Conservation (phyloP, 2,113 vertebrate genomes). For the Camelus dromedarius region DNA sequence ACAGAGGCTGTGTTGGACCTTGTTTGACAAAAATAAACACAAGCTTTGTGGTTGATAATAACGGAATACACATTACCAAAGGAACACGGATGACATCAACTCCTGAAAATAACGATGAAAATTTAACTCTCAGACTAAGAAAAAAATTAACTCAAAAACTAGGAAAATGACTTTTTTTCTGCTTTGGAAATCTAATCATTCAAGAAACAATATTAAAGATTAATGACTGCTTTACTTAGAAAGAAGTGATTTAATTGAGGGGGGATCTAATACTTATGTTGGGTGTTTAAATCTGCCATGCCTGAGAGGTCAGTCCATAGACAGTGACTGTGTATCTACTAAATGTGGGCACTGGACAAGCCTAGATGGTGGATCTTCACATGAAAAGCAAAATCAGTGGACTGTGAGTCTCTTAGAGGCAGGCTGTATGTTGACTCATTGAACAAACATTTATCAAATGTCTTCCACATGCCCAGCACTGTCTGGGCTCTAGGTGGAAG, state of each 20-base stretch:
- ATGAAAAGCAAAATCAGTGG: not conserved
- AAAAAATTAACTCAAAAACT: not conserved
- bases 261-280: not conserved
- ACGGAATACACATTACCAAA: not conserved
- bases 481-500: not conserved
- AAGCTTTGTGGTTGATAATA: not conserved
- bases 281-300: not conserved
- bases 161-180: not conserved
- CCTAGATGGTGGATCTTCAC: not conserved
- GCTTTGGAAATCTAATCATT: not conserved
- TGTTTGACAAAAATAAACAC: not conserved
- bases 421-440: not conserved
- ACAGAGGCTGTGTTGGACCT: not conserved
- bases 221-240: not conserved
- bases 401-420: not conserved
- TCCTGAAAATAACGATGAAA: conserved; percentile 7
- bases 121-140: not conserved
- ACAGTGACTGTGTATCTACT: not conserved
- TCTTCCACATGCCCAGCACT: not conserved
- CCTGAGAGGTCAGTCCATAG: not conserved
- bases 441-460: not conserved
- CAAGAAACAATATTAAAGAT: not conserved
- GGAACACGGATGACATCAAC: not conserved
- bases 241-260: not conserved
- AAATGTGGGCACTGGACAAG: not conserved